A percentile compares a stretch with the other conserved stretches of the same genome.
Conservation (phyloP, 2,113 vertebrate species). For the Gallinago media region DNA sequence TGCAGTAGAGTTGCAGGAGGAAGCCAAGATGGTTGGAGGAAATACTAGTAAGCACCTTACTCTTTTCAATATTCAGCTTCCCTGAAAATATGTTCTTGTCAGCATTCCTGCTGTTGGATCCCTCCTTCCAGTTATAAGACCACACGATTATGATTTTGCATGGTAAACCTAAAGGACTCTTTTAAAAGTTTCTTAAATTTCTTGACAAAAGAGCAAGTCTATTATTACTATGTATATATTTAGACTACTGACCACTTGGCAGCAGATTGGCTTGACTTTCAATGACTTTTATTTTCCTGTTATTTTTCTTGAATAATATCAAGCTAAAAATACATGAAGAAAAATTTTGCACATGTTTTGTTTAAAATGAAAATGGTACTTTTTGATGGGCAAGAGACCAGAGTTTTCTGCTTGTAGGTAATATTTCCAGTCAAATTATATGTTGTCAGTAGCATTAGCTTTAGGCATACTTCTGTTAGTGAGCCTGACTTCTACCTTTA, state of each 20-base stretch:
- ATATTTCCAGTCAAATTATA: not conserved
- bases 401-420: not conserved
- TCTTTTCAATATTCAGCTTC: not conserved
- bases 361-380: not conserved
- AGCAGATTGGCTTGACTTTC: not conserved
- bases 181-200: not conserved
- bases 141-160: not conserved
- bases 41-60: not conserved
- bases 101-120: not conserved
- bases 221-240: not conserved
- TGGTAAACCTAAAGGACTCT: not conserved
- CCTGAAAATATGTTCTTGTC: not conserved
- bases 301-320: not conserved
- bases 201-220: not conserved
- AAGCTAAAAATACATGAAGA: not conserved
- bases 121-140: not conserved
- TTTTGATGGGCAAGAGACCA: not conserved
- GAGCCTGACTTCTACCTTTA: not conserved
- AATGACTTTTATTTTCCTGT: not conserved
- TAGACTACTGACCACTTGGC: not conserved
- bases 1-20: not conserved
- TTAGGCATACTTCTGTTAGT: not conserved
- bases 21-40: not conserved
- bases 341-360: not conserved
- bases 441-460: not conserved